phyloP scores from a whole-genome alignment of 1,140 invertebrate species.

The Lordiphosa stackelbergi region DNA sequence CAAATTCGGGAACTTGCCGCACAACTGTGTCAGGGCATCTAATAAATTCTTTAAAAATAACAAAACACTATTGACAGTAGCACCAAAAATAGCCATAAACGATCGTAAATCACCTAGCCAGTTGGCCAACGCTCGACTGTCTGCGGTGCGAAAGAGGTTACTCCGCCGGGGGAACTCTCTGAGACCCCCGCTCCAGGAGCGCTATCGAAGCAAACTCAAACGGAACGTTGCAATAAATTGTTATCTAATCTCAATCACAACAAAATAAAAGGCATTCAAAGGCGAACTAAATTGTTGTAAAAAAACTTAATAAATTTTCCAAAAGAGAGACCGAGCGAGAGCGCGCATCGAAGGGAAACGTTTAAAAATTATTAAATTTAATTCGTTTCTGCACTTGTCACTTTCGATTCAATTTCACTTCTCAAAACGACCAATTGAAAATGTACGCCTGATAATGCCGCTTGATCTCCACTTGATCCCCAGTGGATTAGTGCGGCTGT shows the following conservation, averaged over 20 bases:
- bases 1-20: constrained; percentile 9
- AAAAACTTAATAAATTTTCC: constrained; percentile 45
- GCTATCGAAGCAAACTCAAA: constrained; percentile 49
- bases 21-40: constrained; percentile 21
- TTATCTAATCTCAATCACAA: constrained; percentile 75
- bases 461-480: constrained; percentile 76
- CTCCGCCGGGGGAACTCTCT: constrained; percentile 17
- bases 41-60: constrained; percentile 55
- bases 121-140: constrained; percentile 6
- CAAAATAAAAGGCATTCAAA: constrained; percentile 68
- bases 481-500: constrained; percentile 73
- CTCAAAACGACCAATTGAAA: constrained; percentile 34
- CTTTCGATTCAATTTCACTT: constrained; percentile 33
- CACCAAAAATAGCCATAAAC: constrained; percentile 58
- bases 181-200: constrained; percentile 1
- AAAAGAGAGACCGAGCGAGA: background rate
- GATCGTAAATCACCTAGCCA: constrained; percentile 66
- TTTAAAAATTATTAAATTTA: constrained; percentile 44
- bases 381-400: constrained; percentile 39
- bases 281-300: constrained; percentile 50
- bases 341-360: background rate
- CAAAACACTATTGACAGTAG: constrained; percentile 51
- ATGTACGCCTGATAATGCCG: constrained; percentile 62
- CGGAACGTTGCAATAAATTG: constrained; percentile 68
- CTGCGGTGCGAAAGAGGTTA: constrained; percentile 22